A percentile compares a stretch with the other conserved stretches of the same genome.
These are phyloP conservation scores for Mycogona germanica DNA, from an alignment of 2,888 invertebrate genomes.

Conservation along the genomic window DNA sequence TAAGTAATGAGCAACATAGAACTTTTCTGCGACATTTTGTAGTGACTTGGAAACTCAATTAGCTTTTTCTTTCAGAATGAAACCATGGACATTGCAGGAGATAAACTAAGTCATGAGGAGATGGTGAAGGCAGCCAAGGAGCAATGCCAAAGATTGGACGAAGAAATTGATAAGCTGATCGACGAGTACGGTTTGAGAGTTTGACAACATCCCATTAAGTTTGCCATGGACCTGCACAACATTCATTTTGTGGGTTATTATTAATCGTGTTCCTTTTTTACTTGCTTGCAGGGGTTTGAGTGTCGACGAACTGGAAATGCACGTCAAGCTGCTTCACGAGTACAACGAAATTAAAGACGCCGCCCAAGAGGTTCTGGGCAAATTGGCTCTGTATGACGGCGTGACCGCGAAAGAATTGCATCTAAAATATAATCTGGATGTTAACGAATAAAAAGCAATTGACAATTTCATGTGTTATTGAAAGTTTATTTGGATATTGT, in stretches of 20 bases:
- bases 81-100: too few relatives aligned
- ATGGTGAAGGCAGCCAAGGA: background rate
- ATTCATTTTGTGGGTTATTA: too few relatives aligned
- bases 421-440: background rate
- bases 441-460: background rate
- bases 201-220: background rate
- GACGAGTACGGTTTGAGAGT: background rate
- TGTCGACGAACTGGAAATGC: constrained; percentile 4
- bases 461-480: background rate
- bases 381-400: constrained; percentile 3
- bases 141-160: background rate
- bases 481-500: too few relatives aligned
- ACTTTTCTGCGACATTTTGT: too few relatives aligned
- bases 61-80: too few relatives aligned
- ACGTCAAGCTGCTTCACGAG: constrained; percentile 5
- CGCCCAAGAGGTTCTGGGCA: constrained; percentile 5
- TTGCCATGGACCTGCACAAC: too few relatives aligned
- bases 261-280: background rate
- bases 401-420: constrained; percentile 4
- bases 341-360: constrained; percentile 16
- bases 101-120: too few relatives aligned
- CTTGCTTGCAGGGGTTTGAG: background rate
- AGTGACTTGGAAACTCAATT: too few relatives aligned
- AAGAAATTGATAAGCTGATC: background rate
- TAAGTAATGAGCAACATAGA: too few relatives aligned